Conservation (phyloP, 1,140 invertebrate species). For the Diachasma alloeum region DNA sequence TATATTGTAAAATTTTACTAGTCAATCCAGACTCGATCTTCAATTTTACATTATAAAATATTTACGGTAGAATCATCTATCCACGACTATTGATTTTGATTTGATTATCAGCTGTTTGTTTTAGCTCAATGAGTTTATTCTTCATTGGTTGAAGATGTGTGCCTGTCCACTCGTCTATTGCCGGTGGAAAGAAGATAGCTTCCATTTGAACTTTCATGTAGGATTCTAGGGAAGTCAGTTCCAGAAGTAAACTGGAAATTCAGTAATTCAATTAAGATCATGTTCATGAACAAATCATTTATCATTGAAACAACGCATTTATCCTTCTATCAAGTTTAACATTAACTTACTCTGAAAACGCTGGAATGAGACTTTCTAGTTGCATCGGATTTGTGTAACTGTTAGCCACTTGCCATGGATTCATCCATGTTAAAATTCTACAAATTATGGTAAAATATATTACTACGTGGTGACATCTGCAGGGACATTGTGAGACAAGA, state of each 20-base stretch:
- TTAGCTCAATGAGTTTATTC: conserved; percentile 62
- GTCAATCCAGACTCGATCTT: conserved; percentile 10
- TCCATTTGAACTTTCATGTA: conserved; percentile 67
- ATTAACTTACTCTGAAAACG: conserved; percentile 66
- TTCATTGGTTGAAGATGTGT: conserved; percentile 66
- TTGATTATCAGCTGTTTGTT: conserved; percentile 65
- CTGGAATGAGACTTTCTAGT: conserved; percentile 67
- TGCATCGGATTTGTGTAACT: conserved; percentile 75
- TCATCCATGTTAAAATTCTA: conserved; percentile 75
- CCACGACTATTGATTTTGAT: conserved; percentile 59
- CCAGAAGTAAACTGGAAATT: conserved; percentile 63
- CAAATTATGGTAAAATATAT: conserved; percentile 40
- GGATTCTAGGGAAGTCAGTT: conserved; percentile 65
- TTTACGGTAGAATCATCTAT: conserved; percentile 5
- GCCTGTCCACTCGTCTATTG: conserved; percentile 68
- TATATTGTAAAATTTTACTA: conserved; percentile 1
- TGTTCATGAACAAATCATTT: neutral
- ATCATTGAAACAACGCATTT: too few relatives aligned
- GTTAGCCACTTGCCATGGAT: conserved; percentile 73
- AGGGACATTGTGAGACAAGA: too few relatives aligned
- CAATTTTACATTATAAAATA: conserved; percentile 1
- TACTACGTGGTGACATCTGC: too few relatives aligned
- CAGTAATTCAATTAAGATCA: neutral
- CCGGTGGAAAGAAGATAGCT: conserved; percentile 63
- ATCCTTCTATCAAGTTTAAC: too few relatives aligned